Conservation (phyloP, 2,113 vertebrate genomes). For the Lagopus leucura region DNA sequence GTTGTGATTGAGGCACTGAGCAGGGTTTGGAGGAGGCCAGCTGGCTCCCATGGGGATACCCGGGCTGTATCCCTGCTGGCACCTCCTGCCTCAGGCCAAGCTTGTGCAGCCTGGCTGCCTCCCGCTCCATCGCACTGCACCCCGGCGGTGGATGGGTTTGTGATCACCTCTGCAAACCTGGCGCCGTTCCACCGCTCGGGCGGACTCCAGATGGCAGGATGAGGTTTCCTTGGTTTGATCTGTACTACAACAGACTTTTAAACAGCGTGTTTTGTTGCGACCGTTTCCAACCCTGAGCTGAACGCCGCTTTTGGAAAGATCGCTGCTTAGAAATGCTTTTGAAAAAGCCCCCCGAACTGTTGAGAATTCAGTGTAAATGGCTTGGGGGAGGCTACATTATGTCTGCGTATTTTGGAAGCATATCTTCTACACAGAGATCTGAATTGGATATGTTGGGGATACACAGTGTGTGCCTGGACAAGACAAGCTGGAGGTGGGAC, state of each 20-base stretch:
- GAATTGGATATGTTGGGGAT: neutral
- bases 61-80: neutral
- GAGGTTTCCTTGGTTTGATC: constrained; percentile 22
- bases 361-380: neutral
- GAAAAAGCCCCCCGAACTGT: neutral
- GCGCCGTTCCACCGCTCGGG: constrained; percentile 18
- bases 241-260: neutral
- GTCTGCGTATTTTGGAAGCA: neutral
- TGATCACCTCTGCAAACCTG: constrained; percentile 42
- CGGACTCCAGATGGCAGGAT: constrained; percentile 59
- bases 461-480: neutral
- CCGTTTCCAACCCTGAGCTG: neutral
- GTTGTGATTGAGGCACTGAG: constrained; percentile 37
- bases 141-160: neutral
- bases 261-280: neutral
- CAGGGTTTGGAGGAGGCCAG: constrained; percentile 21
- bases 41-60: neutral
- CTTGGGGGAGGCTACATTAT: neutral
- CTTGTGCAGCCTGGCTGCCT: neutral
- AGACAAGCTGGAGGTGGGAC: neutral
- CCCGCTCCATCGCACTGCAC: neutral
- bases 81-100: constrained; percentile 17
- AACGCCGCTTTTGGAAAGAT: neutral
- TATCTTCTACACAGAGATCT: neutral
- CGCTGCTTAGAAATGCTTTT: neutral